Conservation (phyloP, 2,113 vertebrate species). For the Potamarius usumacintae region DNA sequence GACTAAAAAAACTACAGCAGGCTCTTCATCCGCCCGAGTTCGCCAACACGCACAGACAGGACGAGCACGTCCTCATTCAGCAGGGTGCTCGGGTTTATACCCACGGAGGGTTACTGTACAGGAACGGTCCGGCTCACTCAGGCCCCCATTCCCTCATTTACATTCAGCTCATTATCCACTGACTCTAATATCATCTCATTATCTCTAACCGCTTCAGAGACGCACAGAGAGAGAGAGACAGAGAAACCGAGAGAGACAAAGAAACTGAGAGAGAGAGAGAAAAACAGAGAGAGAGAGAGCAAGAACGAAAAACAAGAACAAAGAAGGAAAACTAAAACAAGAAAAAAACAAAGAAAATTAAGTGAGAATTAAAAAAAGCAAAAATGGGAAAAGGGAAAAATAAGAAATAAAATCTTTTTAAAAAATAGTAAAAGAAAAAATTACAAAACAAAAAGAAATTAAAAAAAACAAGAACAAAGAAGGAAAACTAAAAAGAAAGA, state of each 20-base stretch:
- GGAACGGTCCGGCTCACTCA: neutral
- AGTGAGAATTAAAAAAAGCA: too few relatives aligned
- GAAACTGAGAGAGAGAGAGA: neutral
- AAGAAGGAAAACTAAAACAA: neutral
- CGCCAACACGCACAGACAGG: neutral
- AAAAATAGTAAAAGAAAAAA: too few relatives aligned
- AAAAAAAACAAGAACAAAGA: too few relatives aligned
- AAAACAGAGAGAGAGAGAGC: accelerated
- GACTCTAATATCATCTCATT: too few relatives aligned
- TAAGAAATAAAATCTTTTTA: too few relatives aligned
- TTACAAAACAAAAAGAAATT: too few relatives aligned
- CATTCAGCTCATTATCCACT: neutral
- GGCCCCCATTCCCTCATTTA: neutral
- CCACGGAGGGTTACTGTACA: neutral
- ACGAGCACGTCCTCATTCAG: neutral
- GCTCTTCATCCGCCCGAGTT: neutral
- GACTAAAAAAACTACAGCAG: neutral
- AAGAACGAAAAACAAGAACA: neutral
- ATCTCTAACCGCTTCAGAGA: too few relatives aligned
- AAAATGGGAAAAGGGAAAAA: too few relatives aligned
- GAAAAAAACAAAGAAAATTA: neutral
- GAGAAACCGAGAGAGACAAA: neutral
- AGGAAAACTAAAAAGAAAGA: too few relatives aligned
- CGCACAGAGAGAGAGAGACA: too few relatives aligned
- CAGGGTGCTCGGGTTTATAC: neutral